A percentile compares a stretch with the other conserved stretches of the same genome.
phyloP scores from a whole-genome alignment of 1,140 invertebrate species.

The Brachionus calyciflorus region DNA sequence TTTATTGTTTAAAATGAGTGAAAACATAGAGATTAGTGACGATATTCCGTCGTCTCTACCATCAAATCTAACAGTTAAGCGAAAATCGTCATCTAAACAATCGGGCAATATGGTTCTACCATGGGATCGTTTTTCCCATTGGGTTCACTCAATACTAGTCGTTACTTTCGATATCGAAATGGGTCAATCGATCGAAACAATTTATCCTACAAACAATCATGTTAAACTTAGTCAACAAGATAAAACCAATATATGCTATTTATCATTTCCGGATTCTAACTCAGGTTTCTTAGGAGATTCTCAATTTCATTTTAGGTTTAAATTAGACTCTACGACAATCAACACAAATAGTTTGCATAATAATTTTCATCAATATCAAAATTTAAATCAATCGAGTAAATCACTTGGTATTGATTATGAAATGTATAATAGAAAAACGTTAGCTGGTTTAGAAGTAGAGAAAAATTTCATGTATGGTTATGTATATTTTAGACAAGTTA shows the following conservation, averaged over 20 bases:
- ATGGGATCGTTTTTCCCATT: conserved; percentile 73
- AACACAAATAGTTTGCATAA: not conserved
- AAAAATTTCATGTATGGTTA: conserved; percentile 75
- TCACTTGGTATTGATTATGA: not conserved
- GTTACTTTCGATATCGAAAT: conserved; percentile 97
- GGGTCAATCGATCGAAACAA: conserved; percentile 89
- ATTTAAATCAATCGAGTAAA: conserved; percentile 4
- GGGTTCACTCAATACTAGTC: conserved; percentile 93
- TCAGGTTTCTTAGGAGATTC: conserved; percentile 89
- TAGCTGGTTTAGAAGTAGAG: conserved; percentile 55
- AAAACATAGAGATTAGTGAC: too few species aligned
- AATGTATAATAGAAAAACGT: conserved; percentile 47
- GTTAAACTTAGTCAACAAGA: conserved; percentile 82
- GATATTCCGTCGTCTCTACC: not conserved
- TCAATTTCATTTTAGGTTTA: conserved; percentile 85
- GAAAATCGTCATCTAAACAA: conserved; percentile 4
- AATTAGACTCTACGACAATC: conserved; percentile 51
- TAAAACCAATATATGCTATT: conserved; percentile 92
- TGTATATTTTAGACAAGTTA: conserved; percentile 96
- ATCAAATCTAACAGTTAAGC: not conserved
- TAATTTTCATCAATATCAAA: conserved; percentile 42
- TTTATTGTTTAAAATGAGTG: not conserved
- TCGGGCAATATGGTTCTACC: conserved; percentile 51
- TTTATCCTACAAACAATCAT: conserved; percentile 72
- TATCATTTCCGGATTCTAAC: conserved; percentile 97